Evolutionary conservation across 2,888 invertebrate genomes (phyloP), one percentile per base, ranked within the genome.

Genomic region (Drosophila antonietae): DNA sequence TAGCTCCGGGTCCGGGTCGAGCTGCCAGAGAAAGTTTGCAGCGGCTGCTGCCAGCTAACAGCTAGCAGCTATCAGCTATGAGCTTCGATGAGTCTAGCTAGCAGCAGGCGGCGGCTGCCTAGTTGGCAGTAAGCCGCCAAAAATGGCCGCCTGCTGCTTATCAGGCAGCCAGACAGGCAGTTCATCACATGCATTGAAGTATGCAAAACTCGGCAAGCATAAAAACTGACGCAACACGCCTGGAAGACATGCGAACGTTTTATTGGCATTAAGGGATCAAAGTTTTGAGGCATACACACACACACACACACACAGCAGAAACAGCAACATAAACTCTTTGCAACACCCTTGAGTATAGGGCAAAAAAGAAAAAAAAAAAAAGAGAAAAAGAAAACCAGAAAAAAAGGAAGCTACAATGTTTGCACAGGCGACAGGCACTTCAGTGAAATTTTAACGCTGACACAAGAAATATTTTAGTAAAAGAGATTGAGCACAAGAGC

Each of bases 261-360:
- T 87, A 87, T 88, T 87, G 88, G 86, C 82, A 86, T 88, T 87
- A 88, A 86, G 86, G 86, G 88, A 87, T 88, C 88, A 83, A 87
- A 79, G 82, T 75, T 78, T 77, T 78, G 68, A 70, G 78, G 75
- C 60, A 47, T 62, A 46, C 65, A 68, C 47, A 47, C 64, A 49
- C 41, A 51, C 67, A 51, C 55, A 44, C 28, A 61, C 37, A 58
- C 43, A 7, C 33, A 12, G 35, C 28, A 33, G 33, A 33, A 52
- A 47, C 47, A 61, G 65, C 56, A 47, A 57, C 51, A 75, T 72
- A 80, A 82, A 82, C 82, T 84, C 84, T 85, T 85, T 85, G 86
- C 76, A 75, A 72, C 86, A 82, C 86, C 83, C 84, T 82, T 65
- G 84, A 78, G 86, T 66, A 80, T 68, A 78, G 64, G 47, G 47